Base-by-base conservation (phyloP, 2,797 vertebrate genomes). In the Eupleurogrammus muticus region DNA sequence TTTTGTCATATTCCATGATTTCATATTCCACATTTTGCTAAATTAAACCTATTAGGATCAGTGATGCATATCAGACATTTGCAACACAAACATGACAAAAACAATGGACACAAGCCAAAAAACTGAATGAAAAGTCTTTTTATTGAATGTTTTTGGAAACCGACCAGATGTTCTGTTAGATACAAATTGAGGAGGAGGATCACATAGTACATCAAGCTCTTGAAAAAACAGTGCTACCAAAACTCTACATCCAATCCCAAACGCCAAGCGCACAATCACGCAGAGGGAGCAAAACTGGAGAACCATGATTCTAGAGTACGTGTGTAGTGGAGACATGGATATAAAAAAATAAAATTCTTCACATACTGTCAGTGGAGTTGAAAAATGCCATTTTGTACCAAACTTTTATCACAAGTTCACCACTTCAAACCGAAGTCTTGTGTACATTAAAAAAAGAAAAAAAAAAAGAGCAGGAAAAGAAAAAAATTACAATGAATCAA, bases 81-180 rank as follows among this genome's bases (percentile, higher is more conserved):
- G n/a, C n/a, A 28, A 28, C 28, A 28, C n/a, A n/a, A n/a, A 28
- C 28, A 28, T 28, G 28, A 28, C 28, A 28, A 28, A 28, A 36
- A 36, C 16, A 44, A 44, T 17, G 40, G 2, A 17, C 14, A 17
- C 14, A 44, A 17, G 40, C 7, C 40, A 55, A 59, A 34, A 1
- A 19, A 9, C 17, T 72, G 64, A 77, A 89, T 77, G 83, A 77
- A 84, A 74, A 86, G 57, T 57, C 40, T 83, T 75, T 92, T 92
- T 90, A 91, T 84, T 92, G 67, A 70, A 63, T 66, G 66, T 74
- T 84, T 78, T 54, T 69, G 70, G 49, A 77, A 81, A 82, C 47
- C 13, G 38, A 59, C 65, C 56, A 79, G 52, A 70, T 56, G 46
- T 28, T 62, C 54, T 60, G 49, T 70, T 72, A 65, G 62, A 57